These are phyloP conservation scores for Rugalucina vietnamica DNA, from an alignment of 2,888 invertebrate genomes.

Conservation along the genomic window DNA sequence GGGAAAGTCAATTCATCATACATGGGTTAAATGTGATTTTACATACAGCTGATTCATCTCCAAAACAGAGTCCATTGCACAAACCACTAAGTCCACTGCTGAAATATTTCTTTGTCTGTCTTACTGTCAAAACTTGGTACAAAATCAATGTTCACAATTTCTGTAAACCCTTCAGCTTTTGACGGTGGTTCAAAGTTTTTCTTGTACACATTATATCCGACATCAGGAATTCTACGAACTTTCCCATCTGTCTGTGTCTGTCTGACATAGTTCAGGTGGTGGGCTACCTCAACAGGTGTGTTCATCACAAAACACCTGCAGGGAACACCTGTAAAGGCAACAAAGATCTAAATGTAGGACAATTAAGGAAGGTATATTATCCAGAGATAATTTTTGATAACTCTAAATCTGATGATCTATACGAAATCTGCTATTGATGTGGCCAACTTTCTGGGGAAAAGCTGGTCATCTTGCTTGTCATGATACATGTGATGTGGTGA, in stretches of 20 bases:
- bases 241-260: constrained; percentile 78
- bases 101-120: constrained; percentile 73
- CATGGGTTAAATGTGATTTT: no score
- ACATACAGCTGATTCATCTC: no score
- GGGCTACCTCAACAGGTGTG: constrained; percentile 76
- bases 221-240: constrained; percentile 80
- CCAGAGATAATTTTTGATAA: no score
- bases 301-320: constrained; percentile 79
- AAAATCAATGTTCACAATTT: constrained; percentile 76
- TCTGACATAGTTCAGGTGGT: constrained; percentile 80
- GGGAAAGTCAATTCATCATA: no score
- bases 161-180: constrained; percentile 77
- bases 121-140: constrained; percentile 73
- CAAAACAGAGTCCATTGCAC: no score
- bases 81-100: constrained; percentile 80
- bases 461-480: no score
- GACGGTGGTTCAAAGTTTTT: constrained; percentile 78
- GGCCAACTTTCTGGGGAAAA: no score
- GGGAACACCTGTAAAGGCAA: constrained; percentile 70
- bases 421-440: no score
- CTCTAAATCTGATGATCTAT: no score
- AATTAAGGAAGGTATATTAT: no score
- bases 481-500: no score
- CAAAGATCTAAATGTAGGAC: neutral
- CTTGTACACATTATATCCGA: constrained; percentile 81